Evolutionary conservation across 2,113 vertebrate species (phyloP).

Genomic region (Anthoscopus minutus): DNA sequence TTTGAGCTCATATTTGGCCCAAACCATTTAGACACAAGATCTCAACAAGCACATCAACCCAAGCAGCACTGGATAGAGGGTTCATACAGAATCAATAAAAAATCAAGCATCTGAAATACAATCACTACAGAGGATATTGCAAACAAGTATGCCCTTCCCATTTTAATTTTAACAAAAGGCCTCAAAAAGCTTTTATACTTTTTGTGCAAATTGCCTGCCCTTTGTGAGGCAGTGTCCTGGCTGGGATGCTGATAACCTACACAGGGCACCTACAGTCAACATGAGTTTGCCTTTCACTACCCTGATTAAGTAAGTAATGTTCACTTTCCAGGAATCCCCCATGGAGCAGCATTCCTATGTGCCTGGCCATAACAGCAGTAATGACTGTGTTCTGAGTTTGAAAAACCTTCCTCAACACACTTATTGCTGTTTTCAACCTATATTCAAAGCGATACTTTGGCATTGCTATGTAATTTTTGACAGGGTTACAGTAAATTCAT

Average conservation of each 20-base stretch:
- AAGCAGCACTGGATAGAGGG: neutral
- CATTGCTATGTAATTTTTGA: conserved; percentile 87
- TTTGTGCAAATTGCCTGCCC: conserved; percentile 11
- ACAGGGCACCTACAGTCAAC: conserved; percentile 39
- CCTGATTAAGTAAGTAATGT: conserved; percentile 53
- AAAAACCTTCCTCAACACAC: conserved; percentile 65
- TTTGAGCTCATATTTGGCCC: neutral
- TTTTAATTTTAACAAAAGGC: neutral
- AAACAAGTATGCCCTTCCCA: neutral
- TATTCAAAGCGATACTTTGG: conserved; percentile 78
- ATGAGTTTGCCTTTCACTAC: conserved; percentile 36
- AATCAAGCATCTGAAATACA: neutral
- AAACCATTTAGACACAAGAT: neutral
- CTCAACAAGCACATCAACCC: neutral
- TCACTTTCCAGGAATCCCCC: conserved; percentile 47
- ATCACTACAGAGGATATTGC: neutral
- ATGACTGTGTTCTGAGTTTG: conserved; percentile 66
- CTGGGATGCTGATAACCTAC: conserved; percentile 33
- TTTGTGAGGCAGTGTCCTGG: neutral
- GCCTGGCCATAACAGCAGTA: conserved; percentile 18
- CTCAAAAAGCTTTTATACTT: conserved; percentile 16
- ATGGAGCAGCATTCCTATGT: neutral
- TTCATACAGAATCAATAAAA: neutral
- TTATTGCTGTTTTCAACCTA: conserved; percentile 68
- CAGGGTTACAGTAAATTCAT: conserved; percentile 86